Evolutionary conservation across 2,797 vertebrate genomes (phyloP).

Genomic region (Fistularia tabacaria): DNA sequence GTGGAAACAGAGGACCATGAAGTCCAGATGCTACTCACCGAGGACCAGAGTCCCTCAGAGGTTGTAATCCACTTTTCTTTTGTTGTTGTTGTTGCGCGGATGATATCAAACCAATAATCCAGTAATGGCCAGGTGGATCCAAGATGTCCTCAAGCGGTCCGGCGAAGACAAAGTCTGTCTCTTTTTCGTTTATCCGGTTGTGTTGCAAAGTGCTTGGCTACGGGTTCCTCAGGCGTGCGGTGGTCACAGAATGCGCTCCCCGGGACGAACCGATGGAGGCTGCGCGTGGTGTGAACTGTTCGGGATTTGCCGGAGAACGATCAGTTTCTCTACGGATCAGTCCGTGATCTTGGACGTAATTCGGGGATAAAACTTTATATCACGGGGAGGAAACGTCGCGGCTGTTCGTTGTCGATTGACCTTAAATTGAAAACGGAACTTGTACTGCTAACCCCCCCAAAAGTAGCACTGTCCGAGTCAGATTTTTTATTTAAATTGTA

Average conservation of each 20-base stretch:
- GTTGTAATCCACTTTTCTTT: slow-evolving; percentile 65
- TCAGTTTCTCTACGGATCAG: no score
- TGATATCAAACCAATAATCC: slow-evolving; percentile 66
- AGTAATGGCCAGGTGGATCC: slow-evolving; percentile 51
- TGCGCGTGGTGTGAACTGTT: no score
- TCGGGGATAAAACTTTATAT: no score
- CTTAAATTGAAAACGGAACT: no score
- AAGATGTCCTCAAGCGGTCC: no score
- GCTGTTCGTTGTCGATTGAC: no score
- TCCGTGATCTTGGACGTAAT: no score
- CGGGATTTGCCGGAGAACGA: no score
- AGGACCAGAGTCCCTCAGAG: slow-evolving; percentile 35
- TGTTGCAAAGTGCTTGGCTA: slow-evolving; percentile 20
- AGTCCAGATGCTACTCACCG: slow-evolving; percentile 60
- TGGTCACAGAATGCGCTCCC: slow-evolving; percentile 33
- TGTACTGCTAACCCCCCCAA: no score
- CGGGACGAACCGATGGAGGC: not conserved
- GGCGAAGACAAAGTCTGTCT: slow-evolving; percentile 18
- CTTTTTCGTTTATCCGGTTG: slow-evolving; percentile 34
- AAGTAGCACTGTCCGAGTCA: no score
- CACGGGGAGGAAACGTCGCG: no score
- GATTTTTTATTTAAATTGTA: no score
- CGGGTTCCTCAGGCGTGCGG: slow-evolving; percentile 35
- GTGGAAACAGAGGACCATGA: not conserved
- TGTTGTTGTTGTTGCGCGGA: slow-evolving; percentile 21